Evolutionary conservation across 2,888 invertebrate genomes (phyloP), one percentile per base, ranked within the genome.

Genomic region (Agonopterix arenella): DNA sequence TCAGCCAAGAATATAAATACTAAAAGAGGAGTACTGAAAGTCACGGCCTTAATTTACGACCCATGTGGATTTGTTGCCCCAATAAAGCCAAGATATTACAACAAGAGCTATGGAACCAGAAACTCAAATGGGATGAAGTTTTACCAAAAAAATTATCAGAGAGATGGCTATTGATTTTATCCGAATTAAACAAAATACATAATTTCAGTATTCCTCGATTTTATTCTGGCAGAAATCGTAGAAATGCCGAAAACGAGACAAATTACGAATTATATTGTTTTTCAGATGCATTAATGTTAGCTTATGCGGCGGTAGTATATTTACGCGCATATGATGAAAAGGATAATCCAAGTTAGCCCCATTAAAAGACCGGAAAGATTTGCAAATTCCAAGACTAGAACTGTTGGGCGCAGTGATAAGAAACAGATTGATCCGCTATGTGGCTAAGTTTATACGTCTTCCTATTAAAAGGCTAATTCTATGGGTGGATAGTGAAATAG

Each of bases 401-500:
- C 13, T 48, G 7, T 8, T 57, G 10, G 55, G 47, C 2, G 36
- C 9, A 0, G 11, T 57, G 0, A 56, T 59, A 7, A 57, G 55
- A 28, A 44, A 47, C 16, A 37, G 59, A 8, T 28, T 59, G 0
- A 7, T 59, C 0, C 47, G 37, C 4, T 58, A 49, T 49, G 51
- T 55, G 0, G 1, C 16, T 1, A 16, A 16, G 16, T 16, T 16
- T 2, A 16, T 16, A 1, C 16, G 16, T 16, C 16, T 16, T 16
- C 16, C 16, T 16, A 16, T 16, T 16, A 16, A 16, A 16, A 16
- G 2, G 16, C 16, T 2, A 16, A 16, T 16, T 5, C 9, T 60
- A 9, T 60, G 56, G 57, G 51, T 56, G 0, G 60, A 58, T n/a
- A 60, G 60, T 45, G 46, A 38, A 4, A 45, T 60, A 11, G 56